These are phyloP conservation scores for Mixornis gularis DNA, from an alignment of 2,113 vertebrate genomes.

Conservation along the genomic window DNA sequence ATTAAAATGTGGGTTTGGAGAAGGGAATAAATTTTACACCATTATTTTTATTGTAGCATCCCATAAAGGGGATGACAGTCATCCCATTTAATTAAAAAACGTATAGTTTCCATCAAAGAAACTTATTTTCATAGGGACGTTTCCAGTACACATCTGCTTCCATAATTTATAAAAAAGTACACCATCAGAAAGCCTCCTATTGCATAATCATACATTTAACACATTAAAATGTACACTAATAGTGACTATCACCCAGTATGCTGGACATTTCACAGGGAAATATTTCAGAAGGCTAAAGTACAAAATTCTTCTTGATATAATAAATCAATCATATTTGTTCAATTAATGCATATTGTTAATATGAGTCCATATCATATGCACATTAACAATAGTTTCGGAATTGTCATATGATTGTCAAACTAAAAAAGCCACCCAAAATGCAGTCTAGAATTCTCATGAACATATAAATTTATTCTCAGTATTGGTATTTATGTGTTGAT, in stretches of 20 bases:
- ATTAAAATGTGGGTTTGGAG: neutral
- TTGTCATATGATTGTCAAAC: neutral
- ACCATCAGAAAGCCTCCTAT: neutral
- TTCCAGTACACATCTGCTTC: neutral
- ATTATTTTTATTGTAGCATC: neutral
- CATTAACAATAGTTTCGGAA: neutral
- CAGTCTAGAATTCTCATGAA: neutral
- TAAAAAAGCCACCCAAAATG: neutral
- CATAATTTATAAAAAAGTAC: neutral
- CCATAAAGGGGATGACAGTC: neutral
- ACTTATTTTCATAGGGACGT: neutral
- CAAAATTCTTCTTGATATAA: neutral
- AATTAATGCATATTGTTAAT: neutral
- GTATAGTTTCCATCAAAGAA: neutral
- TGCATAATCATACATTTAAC: neutral
- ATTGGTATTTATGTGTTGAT: neutral
- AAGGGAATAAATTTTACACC: accelerated
- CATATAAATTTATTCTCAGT: neutral
- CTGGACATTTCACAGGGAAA: neutral
- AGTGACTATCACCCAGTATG: neutral
- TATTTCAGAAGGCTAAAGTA: neutral
- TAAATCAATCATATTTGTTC: neutral
- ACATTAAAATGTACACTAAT: neutral
- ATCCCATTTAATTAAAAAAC: neutral
- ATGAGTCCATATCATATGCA: accelerated